Base-by-base conservation (phyloP, 2,888 invertebrate species). In the Danaus chrysippus region DNA sequence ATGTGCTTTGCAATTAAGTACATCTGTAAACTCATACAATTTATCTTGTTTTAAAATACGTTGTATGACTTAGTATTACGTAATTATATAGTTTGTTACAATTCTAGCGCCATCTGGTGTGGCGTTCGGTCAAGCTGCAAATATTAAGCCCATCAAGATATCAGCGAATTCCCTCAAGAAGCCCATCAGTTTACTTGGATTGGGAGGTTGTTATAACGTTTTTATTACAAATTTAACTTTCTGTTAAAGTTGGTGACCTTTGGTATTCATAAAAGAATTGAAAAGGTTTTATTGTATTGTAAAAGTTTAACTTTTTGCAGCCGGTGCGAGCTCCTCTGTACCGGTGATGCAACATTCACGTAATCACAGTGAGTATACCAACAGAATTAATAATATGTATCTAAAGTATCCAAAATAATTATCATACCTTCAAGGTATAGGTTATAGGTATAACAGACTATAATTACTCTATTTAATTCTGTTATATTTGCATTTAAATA, bases 81-180 rank as follows among this genome's bases (percentile, higher is more conserved):
- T 3, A 49, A 49, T 49, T 17, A 3, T 49, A 10, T 49, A 49
- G n/a, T 34, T 34, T 49, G n/a, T 43, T 58, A 53, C n/a, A 11
- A 52, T 68, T 74, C 56, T 79, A 90, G 90, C 87, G 1, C 71
- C 90, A 0, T 87, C 88, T 0, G 90, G 91, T 8, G 63, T 78
- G n/a, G 87, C 90, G 0, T 91, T 89, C 62, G 89, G 89, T 0
- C 91, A 88, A 64, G 77, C 82, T 3, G 73, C 84, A 41, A 86
- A 85, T 63, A 70, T 85, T 59, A 89, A 89, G 62, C 90, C 90
- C 0, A 90, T 91, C 71, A 87, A 86, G 73, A 89, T 91, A 67
- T 78, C 83, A 0, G 89, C 89, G 53, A 86, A 83, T 61, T 76
- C 86, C 0, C 79, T 91, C 23, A 75, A 76, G n/a, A 90, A 89